These are phyloP conservation scores for Drosophila bocki DNA, from an alignment of 1,140 invertebrate genomes.

Conservation along the genomic window DNA sequence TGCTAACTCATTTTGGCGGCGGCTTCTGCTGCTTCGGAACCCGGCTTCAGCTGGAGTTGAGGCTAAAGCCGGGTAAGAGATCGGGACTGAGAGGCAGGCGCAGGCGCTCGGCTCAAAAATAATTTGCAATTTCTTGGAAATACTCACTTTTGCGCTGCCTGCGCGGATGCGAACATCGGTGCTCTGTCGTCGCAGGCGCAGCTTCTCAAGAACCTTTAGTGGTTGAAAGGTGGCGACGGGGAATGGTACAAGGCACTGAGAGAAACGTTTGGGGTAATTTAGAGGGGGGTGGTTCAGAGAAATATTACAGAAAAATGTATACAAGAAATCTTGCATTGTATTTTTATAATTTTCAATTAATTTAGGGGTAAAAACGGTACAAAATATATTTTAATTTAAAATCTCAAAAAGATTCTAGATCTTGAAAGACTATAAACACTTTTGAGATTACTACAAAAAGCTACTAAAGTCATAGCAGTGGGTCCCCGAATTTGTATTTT, in stretches of 20 bases:
- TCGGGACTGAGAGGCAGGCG: conserved; percentile 46
- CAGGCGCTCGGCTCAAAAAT: conserved; percentile 82
- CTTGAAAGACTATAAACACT: too few species aligned
- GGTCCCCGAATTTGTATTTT: too few species aligned
- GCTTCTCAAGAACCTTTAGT: conserved; percentile 78
- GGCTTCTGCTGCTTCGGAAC: conserved; percentile 49
- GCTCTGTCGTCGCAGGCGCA: conserved; percentile 61
- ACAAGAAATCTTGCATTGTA: too few species aligned
- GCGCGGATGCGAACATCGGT: conserved; percentile 60
- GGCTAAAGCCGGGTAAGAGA: conserved; percentile 4
- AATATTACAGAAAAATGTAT: neutral
- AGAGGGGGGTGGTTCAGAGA: neutral
- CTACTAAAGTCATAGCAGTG: too few species aligned
- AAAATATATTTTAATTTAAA: too few species aligned
- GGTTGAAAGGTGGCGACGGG: conserved; percentile 27
- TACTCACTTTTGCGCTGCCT: conserved; percentile 76
- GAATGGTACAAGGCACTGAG: conserved; percentile 8
- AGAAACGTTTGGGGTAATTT: neutral
- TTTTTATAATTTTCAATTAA: too few species aligned
- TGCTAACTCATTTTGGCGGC: conserved; percentile 82
- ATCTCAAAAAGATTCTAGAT: too few species aligned
- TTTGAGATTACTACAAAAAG: too few species aligned
- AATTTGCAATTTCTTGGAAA: conserved; percentile 84
- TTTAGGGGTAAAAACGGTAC: too few species aligned
- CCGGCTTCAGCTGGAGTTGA: conserved; percentile 21